phyloP scores from a whole-genome alignment of 2,797 vertebrate species.

The Liasis olivaceus region DNA sequence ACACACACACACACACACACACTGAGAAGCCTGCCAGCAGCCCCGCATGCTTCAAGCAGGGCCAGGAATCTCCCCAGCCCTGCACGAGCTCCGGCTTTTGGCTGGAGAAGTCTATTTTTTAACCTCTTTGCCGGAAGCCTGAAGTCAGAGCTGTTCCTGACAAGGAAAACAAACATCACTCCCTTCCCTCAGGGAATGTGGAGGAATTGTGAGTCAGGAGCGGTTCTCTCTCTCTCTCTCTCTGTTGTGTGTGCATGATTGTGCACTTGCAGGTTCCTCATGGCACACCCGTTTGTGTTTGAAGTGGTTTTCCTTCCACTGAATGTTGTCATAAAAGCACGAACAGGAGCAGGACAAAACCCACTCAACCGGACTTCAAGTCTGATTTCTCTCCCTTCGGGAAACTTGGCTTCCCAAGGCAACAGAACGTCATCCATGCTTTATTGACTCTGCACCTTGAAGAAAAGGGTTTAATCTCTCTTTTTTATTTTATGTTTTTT shows the following conservation, averaged over 20 bases:
- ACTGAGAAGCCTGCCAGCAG: too few species aligned
- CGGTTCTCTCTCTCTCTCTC: not conserved
- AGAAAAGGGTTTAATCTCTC: not conserved
- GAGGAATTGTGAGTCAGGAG: not conserved
- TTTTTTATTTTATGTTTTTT: not conserved
- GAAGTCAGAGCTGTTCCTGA: constrained; percentile 11
- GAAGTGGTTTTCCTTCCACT: constrained; percentile 8
- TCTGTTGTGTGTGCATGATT: not conserved
- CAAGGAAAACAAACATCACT: constrained; percentile 3
- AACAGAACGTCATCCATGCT: not conserved
- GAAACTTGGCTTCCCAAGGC: not conserved
- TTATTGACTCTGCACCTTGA: not conserved
- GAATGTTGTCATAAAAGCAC: not conserved
- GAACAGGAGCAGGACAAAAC: not conserved
- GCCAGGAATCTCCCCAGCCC: not conserved
- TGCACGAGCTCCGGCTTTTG: not conserved
- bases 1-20: too few species aligned
- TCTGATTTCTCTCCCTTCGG: not conserved
- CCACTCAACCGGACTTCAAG: not conserved
- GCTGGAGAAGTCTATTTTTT: not conserved
- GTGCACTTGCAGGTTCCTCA: not conserved
- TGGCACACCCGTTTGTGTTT: not conserved
- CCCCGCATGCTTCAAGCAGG: fast-evolving
- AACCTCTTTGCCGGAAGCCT: not conserved
- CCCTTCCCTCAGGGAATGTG: not conserved